Base-by-base conservation (phyloP, 2,797 vertebrate genomes). In the Notoglanidium macrostoma region DNA sequence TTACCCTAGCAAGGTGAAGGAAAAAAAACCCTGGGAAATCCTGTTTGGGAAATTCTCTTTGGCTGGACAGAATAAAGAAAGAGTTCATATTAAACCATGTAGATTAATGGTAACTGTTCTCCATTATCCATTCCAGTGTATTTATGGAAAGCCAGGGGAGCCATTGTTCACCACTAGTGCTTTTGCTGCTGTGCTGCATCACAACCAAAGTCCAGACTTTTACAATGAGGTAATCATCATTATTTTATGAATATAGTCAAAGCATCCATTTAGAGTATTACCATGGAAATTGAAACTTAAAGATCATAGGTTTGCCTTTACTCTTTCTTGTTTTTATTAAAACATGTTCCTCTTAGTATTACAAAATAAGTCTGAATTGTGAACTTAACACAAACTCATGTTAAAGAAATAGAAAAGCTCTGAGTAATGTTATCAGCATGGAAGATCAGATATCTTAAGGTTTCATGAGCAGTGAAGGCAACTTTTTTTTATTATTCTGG, bases 131-230 rank as follows among this genome's bases (percentile, higher is more conserved):
- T 96, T 96, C 57, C 95, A 99, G 98, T 99, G 97, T 91, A 97
- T 99, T 93, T 99, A 99, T 23, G 96, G 97, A 85, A 99, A 98
- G 90, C 97, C 98, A 0, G 97, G 97, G 55, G 96, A 96, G 10
- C 94, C 96, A 0, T 94, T 98, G 80, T 97, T 98, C 94, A 97
- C 95, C 81, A 93, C 94, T 76, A 95, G 94, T 0, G 91, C 95
- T 0, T 98, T 94, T 0, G 97, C 98, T 15, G 95, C 97, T 0
- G 97, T 99, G 80, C 94, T 98, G 6, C 98, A 99, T 90, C 98
- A 99, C 94, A 98, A 98, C 89, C 98, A 99, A 94, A 97, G 96
- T 91, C 98, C 98, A 0, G 98, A 99, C 92, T 99, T 99, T 94
- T 99, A 99, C 0, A 96, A 98, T 5, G 98, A 99, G 97, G 98